Percentiles rank a stretch among this genome's conserved stretches.
Conservation (phyloP, 2,888 invertebrate genomes). For the Falcaria lacertinaria region DNA sequence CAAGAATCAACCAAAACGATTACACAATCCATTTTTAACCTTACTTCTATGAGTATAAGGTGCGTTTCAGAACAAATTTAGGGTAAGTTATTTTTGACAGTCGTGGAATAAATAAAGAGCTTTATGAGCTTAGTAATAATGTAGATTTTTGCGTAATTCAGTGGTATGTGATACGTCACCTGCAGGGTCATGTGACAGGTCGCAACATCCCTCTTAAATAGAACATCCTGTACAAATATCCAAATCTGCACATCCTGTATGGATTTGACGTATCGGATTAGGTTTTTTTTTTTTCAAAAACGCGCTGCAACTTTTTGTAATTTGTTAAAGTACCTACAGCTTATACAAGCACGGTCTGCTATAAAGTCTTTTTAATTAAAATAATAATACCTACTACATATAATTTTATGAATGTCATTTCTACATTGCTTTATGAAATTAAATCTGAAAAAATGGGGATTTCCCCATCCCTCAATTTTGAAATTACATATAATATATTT, state of each 20-base stretch:
- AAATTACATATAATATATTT: no score
- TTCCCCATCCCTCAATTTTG: no score
- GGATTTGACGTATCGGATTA: constrained; percentile 24
- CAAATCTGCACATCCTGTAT: constrained; percentile 57
- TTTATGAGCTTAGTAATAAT: constrained; percentile 5
- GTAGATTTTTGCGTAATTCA: constrained; percentile 17
- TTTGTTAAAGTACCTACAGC: no score
- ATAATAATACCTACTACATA: no score
- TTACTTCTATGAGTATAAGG: constrained; percentile 6
- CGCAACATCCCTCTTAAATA: constrained; percentile 69
- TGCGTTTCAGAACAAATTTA: constrained; percentile 4
- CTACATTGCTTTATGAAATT: no score
- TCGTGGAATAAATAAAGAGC: not conserved
- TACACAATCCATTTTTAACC: constrained; percentile 9
- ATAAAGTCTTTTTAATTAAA: no score
- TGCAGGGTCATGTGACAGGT: constrained; percentile 73
- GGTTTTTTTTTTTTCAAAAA: no score
- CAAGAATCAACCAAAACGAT: constrained; percentile 8
- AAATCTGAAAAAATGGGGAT: no score
- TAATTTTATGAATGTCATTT: no score
- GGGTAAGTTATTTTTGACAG: not conserved
- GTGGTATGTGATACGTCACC: constrained; percentile 55
- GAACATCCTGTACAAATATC: constrained; percentile 58
- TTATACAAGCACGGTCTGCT: no score
- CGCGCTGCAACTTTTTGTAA: no score